phyloP scores from a whole-genome alignment of 2,888 invertebrate genomes.

The Heliconius hortense region DNA sequence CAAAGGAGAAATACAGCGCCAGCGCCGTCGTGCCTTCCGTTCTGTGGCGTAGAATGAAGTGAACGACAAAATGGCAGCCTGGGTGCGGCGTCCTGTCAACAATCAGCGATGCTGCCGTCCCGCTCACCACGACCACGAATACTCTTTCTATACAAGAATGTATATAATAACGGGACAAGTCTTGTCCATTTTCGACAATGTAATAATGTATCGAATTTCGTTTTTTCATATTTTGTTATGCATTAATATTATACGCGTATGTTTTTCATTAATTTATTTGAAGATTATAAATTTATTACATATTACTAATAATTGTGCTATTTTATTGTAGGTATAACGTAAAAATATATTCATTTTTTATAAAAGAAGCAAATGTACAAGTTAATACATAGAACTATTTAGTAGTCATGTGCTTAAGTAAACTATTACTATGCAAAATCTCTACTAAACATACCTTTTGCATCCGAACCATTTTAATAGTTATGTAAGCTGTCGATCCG shows the following conservation, averaged over 20 bases:
- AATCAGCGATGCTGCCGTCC: constrained; percentile 18
- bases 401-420: no score
- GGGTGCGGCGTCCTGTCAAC: constrained; percentile 17
- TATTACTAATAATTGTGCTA: neutral
- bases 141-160: neutral
- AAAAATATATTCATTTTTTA: neutral
- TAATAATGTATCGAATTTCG: neutral
- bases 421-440: constrained; percentile 6
- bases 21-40: constrained; percentile 48
- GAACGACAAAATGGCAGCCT: constrained; percentile 61
- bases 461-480: constrained; percentile 61
- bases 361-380: neutral
- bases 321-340: neutral
- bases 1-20: constrained; percentile 36
- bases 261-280: neutral
- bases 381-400: neutral
- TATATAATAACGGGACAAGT: constrained; percentile 1
- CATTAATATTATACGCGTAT: neutral
- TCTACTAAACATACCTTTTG: constrained; percentile 59
- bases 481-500: constrained; percentile 52
- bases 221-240: neutral
- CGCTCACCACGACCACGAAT: constrained; percentile 20
- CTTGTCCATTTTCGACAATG: neutral
- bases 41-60: constrained; percentile 46
- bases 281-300: neutral